Conservation (phyloP, 2,888 invertebrate genomes). For the Coelogynopora nodosa region DNA sequence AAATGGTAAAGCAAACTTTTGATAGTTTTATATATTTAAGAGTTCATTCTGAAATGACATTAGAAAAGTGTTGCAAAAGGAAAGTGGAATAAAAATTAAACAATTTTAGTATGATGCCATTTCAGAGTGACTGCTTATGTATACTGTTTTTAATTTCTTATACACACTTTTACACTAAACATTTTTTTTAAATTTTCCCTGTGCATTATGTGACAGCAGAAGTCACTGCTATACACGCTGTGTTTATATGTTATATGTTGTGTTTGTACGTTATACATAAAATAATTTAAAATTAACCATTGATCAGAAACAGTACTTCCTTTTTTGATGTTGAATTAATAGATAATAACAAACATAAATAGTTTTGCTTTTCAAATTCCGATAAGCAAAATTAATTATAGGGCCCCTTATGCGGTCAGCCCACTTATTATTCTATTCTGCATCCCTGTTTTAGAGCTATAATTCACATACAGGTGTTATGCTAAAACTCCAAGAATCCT, state of each 20-base stretch:
- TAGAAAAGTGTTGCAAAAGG: not conserved
- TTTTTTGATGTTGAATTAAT: slow-evolving; percentile 27
- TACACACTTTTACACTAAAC: slow-evolving; percentile 12
- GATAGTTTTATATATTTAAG: not conserved
- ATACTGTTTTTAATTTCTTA: slow-evolving; percentile 21
- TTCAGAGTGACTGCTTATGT: not conserved
- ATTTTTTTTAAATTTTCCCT: not conserved
- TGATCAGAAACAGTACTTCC: slow-evolving; percentile 28
- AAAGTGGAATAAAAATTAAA: not conserved
- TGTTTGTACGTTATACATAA: not conserved
- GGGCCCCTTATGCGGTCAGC: slow-evolving; percentile 1
- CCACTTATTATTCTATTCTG: slow-evolving; percentile 21
- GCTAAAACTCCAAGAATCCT: not conserved
- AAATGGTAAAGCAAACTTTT: not conserved
- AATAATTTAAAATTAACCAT: slow-evolving; percentile 19
- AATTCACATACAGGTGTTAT: not conserved
- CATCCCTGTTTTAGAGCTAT: not conserved
- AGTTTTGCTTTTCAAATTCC: slow-evolving; percentile 28
- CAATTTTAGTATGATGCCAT: not conserved
- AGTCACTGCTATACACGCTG: slow-evolving; percentile 15
- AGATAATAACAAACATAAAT: slow-evolving; percentile 28
- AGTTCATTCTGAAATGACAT: not conserved
- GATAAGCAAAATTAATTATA: slow-evolving; percentile 28
- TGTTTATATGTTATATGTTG: slow-evolving; percentile 25
- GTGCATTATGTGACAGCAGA: not conserved